Evolutionary conservation across 2,113 vertebrate species (phyloP), one percentile per base, ranked within the genome.

Genomic region (Tympanuchus pallidicinctus): DNA sequence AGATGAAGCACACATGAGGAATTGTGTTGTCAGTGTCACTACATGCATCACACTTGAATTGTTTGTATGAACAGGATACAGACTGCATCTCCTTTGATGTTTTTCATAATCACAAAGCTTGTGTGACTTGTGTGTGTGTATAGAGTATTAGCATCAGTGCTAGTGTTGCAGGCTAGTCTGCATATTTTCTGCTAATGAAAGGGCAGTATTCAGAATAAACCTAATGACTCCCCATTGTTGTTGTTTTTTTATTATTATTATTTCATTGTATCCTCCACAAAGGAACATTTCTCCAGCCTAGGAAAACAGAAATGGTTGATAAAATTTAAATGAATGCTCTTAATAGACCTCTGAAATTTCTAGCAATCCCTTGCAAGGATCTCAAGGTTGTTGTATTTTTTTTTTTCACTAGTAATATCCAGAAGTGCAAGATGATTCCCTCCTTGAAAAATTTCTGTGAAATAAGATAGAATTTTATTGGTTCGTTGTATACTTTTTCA

Each of bases 361-460:
- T 82, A 16, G 27, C 63, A 65, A 36, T 57, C 59, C 38, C 32
- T 69, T 64, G 38, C 42, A 75, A 78, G 32, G 13, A 21, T 22
- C 34, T 77, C 2, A 24, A 66, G 45, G 19, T 40, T 18, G 11
- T 61, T 67, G 64, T 64, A 8, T 21, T 87, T 92, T 94, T 52
- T 71, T 43, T 71, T 38, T 38, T 43, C 43, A 45, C 36, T 75
- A 18, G 12, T 25, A 84, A 65, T 75, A 38, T 61, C 61, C 16
- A 73, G 47, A 78, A 89, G 69, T 82, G 48, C 71, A 93, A 8
- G 77, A 50, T 74, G 38, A 52, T 67, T 90, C 74, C 76, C 82
- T 92, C 93, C 60, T 79, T 93, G 59, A 94, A 63, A 60, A 72
- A 90, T 60, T 64, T 47, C 79, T 96, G 54, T 94, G 76, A 89